phyloP scores from a whole-genome alignment of 2,888 invertebrate species.

The Lumbricus terrestris region DNA sequence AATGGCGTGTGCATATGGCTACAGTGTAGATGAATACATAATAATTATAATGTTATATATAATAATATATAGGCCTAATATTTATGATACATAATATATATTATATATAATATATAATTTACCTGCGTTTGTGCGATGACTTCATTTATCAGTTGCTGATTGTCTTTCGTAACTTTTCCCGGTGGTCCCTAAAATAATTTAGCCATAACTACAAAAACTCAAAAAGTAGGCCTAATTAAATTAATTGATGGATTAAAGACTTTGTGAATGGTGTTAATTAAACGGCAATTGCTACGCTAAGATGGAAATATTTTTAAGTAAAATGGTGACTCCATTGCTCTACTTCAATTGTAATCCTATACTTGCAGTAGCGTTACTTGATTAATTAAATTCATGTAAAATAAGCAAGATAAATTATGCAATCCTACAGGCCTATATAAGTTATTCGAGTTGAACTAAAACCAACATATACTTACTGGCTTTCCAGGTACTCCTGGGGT shows the following conservation, averaged over 20 bases:
- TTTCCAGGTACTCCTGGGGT: not conserved
- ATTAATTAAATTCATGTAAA: not conserved
- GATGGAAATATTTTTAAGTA: not conserved
- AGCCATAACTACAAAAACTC: not conserved
- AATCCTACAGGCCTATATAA: too few species aligned
- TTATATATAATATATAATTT: not conserved
- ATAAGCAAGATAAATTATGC: not conserved
- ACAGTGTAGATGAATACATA: too few species aligned
- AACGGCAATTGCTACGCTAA: not conserved
- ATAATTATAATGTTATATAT: too few species aligned
- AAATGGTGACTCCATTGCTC: not conserved
- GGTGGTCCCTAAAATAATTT: conserved; percentile 5
- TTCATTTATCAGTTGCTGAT: not conserved
- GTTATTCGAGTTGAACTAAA: too few species aligned
- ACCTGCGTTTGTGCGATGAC: not conserved
- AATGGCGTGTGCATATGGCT: too few species aligned
- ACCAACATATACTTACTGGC: not conserved
- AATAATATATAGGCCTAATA: too few species aligned
- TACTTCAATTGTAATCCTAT: not conserved
- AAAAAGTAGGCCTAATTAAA: not conserved
- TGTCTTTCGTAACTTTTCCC: not conserved
- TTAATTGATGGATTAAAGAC: not conserved
- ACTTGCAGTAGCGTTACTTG: not conserved
- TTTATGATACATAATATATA: too few species aligned
- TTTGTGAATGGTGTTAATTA: not conserved